Base-by-base conservation (phyloP, 2,113 vertebrate genomes). In the Physeter macrocephalus region DNA sequence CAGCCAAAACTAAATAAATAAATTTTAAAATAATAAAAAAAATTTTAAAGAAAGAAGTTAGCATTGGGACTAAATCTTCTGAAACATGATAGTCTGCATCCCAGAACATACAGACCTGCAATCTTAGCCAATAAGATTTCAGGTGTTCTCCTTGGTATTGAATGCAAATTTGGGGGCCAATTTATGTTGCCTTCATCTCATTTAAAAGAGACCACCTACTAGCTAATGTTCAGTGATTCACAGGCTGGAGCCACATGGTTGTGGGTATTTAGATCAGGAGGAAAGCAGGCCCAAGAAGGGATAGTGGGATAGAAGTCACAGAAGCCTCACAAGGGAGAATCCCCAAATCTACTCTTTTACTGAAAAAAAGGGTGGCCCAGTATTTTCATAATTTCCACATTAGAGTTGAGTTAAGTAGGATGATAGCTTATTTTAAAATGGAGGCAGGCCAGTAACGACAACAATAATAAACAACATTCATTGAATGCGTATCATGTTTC, bases 381-480 rank as follows among this genome's bases (percentile, higher is more conserved):
- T 95, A 41, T 14, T 88, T 74, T 81, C 23, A 34, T 93, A 34
- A 69, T 88, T 61, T 92, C 27, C 59, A 64, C 57, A 31, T 71
- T 74, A 25, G 21, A 43, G 15, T 31, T 75, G 46, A 89, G n/a
- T 49, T 54, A 57, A 39, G 23, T 84, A 83, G 54, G 6, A 88
- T 86, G 43, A 49, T 9, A 41, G 49, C 14, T 34, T 31, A 46
- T 21, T 12, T 41, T 81, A 43, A 54, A 94, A 49, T 69, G 10
- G 11, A 89, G 4, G 27, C 23, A 80, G n/a, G 7, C 49, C 64
- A 27, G 34, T 43, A 66, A 52, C 5, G 14, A 49, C 39, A 80
- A 64, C 9, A 36, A 34, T 54, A 57, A 81, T 46, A 21, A 86
- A 21, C 0, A 18, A 41, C 15, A 43, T 29, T 29, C 39, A 67